These are phyloP conservation scores for Corapipo altera DNA, from an alignment of 2,113 vertebrate genomes.

Conservation along the genomic window DNA sequence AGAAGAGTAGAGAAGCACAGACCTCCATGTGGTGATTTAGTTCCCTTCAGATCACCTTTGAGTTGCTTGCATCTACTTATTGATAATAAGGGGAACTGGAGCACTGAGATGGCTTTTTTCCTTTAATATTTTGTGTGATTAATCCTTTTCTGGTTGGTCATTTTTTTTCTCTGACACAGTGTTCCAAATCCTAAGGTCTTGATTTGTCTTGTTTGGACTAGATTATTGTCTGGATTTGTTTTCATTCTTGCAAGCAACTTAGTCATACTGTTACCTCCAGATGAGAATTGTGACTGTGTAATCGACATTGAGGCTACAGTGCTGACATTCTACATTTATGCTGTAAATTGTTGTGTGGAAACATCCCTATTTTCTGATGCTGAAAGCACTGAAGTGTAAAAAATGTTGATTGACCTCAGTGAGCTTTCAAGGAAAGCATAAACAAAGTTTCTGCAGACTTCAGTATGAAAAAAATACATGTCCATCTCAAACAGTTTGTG, in stretches of 20 bases:
- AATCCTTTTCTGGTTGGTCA: background rate
- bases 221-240: background rate
- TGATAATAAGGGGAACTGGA: background rate
- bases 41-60: background rate
- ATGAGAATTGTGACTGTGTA: background rate
- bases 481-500: background rate
- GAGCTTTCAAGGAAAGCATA: background rate
- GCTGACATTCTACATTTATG: background rate
- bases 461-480: background rate
- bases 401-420: background rate
- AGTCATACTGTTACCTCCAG: background rate
- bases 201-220: background rate
- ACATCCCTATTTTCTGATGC: background rate
- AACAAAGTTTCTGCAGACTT: background rate
- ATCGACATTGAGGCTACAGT: background rate
- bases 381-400: background rate
- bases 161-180: background rate
- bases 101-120: background rate
- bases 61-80: background rate
- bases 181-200: background rate
- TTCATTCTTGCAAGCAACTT: background rate
- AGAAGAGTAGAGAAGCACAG: background rate
- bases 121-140: background rate
- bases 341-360: background rate
- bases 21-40: background rate